These are phyloP conservation scores for Euphonia xanthogaster DNA, from an alignment of 2,797 vertebrate species.

Conservation along the genomic window DNA sequence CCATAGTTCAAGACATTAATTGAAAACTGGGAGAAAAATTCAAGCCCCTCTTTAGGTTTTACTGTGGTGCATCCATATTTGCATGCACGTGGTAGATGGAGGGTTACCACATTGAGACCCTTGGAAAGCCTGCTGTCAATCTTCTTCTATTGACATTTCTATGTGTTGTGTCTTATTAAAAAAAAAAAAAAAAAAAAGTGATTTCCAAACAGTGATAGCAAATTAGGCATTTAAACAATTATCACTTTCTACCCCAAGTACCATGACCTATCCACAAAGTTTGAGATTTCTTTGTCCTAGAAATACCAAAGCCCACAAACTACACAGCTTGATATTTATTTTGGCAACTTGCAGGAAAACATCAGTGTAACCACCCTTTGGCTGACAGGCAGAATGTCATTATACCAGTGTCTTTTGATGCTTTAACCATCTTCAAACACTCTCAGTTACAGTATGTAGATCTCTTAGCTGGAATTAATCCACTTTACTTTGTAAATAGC, in stretches of 20 bases:
- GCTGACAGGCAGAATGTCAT: not conserved
- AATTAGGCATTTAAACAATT: not conserved
- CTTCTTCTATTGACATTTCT: not conserved
- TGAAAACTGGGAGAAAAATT: not conserved
- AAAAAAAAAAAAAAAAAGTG: not conserved
- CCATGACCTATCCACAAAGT: not conserved
- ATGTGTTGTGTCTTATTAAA: not conserved
- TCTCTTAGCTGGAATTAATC: not conserved
- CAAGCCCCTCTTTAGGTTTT: not conserved
- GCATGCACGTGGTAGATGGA: not conserved
- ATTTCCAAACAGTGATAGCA: not conserved
- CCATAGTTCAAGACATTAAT: not conserved
- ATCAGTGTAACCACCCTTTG: not conserved
- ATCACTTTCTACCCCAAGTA: not conserved
- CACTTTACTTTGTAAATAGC: not conserved
- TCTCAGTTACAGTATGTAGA: not conserved
- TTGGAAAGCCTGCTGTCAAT: not conserved
- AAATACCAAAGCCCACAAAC: not conserved
- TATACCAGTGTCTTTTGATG: not conserved
- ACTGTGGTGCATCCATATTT: not conserved
- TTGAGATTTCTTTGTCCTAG: constrained; percentile 2
- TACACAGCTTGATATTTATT: constrained; percentile 1
- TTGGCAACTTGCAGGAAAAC: constrained; percentile 1
- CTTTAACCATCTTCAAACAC: constrained; percentile 12
- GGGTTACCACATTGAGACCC: not conserved